Conservation (phyloP, 2,888 invertebrate genomes). For the Leptogaster cylindrica region DNA sequence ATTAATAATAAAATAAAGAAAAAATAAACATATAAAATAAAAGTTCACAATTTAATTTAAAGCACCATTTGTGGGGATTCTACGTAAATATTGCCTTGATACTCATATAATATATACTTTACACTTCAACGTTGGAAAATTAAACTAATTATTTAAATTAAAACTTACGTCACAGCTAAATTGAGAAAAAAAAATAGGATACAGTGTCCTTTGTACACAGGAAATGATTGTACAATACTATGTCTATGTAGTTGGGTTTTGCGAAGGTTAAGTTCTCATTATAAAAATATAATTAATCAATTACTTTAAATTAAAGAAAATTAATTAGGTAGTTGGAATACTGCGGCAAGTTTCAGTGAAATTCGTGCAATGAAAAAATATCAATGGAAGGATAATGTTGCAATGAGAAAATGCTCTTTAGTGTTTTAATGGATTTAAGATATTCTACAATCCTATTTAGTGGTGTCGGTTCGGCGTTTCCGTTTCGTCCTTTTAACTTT, state of each 20-base stretch:
- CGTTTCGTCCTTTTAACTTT: slow-evolving; percentile 43
- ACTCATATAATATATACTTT: too few species aligned
- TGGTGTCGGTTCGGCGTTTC: slow-evolving; percentile 45
- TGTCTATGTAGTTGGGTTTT: not conserved
- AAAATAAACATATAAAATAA: slow-evolving; percentile 20
- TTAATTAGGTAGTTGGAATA: too few species aligned
- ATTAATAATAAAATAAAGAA: slow-evolving; percentile 7
- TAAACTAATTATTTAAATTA: not conserved
- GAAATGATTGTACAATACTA: not conserved
- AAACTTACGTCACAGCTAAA: slow-evolving; percentile 24
- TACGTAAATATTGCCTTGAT: too few species aligned
- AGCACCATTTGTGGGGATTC: slow-evolving; percentile 32
- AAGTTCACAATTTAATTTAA: slow-evolving; percentile 38
- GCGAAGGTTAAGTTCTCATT: not conserved
- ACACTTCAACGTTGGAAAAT: too few species aligned
- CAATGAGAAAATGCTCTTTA: too few species aligned
- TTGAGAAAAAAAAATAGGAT: slow-evolving; percentile 4
- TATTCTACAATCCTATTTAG: not conserved
- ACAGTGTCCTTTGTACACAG: slow-evolving; percentile 14
- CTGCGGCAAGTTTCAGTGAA: too few species aligned
- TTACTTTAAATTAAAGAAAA: too few species aligned
- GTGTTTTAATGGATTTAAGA: too few species aligned
- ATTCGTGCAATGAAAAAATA: too few species aligned
- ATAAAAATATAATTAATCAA: not conserved
- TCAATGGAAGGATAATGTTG: too few species aligned